phyloP scores from a whole-genome alignment of 2,797 vertebrate species.

The Pachyuromys duprasi region DNA sequence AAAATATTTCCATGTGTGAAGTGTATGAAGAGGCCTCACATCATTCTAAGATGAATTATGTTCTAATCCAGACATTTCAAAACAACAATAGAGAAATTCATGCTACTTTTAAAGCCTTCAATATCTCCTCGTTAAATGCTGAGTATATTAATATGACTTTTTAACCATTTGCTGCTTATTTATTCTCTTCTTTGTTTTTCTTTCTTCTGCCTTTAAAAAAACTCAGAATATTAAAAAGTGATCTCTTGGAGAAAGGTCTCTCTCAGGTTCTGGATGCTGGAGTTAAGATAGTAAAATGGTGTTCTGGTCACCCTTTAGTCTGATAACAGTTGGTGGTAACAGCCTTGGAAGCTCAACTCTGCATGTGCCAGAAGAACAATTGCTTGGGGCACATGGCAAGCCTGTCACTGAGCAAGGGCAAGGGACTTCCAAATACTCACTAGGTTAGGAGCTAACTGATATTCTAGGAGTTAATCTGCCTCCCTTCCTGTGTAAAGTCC shows the following conservation, averaged over 20 bases:
- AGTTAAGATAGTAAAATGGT: conserved; percentile 48
- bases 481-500: neutral
- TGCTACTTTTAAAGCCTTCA: conserved; percentile 69
- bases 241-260: conserved; percentile 50
- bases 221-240: conserved; percentile 59
- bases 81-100: conserved; percentile 76
- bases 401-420: neutral
- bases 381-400: neutral
- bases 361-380: neutral
- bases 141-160: conserved; percentile 72
- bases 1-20: conserved; percentile 82
- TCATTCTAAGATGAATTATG: conserved; percentile 80
- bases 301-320: conserved; percentile 33
- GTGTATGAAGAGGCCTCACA: conserved; percentile 66
- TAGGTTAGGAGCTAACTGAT: neutral
- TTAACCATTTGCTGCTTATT: conserved; percentile 63
- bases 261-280: conserved; percentile 50
- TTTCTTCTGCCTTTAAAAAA: neutral
- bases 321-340: neutral
- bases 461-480: neutral
- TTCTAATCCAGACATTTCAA: conserved; percentile 74
- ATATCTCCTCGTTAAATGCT: conserved; percentile 67
- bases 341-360: conserved; percentile 32
- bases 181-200: neutral
- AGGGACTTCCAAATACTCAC: neutral